Evolutionary conservation across 2,797 vertebrate species (phyloP).

Genomic region (Gymnothorax javanicus): DNA sequence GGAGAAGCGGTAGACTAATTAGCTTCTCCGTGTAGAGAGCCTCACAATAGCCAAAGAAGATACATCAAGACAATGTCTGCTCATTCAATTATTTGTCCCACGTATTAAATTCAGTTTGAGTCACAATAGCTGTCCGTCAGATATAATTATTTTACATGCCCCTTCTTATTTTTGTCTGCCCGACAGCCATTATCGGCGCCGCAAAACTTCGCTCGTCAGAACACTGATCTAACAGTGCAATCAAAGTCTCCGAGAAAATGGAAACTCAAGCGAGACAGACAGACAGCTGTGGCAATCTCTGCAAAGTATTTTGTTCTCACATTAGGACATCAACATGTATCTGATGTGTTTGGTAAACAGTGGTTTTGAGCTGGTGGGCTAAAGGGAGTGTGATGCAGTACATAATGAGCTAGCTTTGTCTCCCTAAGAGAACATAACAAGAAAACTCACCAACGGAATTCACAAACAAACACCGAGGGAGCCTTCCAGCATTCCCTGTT

Average conservation of each 20-base stretch:
- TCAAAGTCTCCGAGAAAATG: neutral
- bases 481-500: neutral
- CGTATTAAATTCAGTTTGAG: slow-evolving; percentile 63
- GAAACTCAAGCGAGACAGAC: neutral
- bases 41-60: slow-evolving; percentile 31
- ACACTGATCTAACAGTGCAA: neutral
- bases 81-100: slow-evolving; percentile 73
- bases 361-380: slow-evolving; percentile 15
- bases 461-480: slow-evolving; percentile 1
- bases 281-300: slow-evolving; percentile 2
- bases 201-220: neutral
- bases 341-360: slow-evolving; percentile 15
- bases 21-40: slow-evolving; percentile 61
- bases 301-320: neutral
- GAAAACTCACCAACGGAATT: neutral
- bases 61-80: slow-evolving; percentile 62
- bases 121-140: slow-evolving; percentile 57
- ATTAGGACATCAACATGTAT: slow-evolving; percentile 9
- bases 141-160: slow-evolving; percentile 75
- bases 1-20: slow-evolving; percentile 67
- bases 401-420: neutral
- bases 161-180: slow-evolving; percentile 58
- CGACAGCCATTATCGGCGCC: slow-evolving; percentile 36
- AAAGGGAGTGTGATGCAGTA: neutral
- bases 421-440: neutral